These are phyloP conservation scores for Xestoiulus laeticollis DNA, from an alignment of 2,888 invertebrate species.

Conservation along the genomic window DNA sequence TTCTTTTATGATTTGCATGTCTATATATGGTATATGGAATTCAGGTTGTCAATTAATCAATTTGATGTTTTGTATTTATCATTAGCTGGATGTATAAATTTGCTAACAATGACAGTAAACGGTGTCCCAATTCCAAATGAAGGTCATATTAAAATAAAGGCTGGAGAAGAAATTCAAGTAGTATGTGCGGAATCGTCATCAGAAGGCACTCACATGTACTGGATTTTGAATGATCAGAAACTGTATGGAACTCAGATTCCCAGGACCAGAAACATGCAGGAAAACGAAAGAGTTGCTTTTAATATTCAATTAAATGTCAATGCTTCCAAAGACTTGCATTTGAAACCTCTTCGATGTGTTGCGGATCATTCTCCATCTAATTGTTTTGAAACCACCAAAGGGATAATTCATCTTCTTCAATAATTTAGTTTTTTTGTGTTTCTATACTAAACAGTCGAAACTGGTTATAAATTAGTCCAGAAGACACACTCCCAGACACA, in stretches of 20 bases:
- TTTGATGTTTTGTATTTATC: background rate
- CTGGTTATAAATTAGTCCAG: too few relatives aligned
- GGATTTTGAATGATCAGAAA: slow-evolving; percentile 14
- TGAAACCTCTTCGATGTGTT: slow-evolving; percentile 40
- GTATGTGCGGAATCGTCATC: slow-evolving; percentile 43
- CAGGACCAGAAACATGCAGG: background rate
- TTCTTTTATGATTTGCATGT: too few relatives aligned
- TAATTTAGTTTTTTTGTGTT: too few relatives aligned
- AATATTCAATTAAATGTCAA: slow-evolving; percentile 11
- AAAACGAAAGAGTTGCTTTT: background rate
- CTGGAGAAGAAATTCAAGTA: background rate
- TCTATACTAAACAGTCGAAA: too few relatives aligned
- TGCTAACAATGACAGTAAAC: slow-evolving; percentile 42
- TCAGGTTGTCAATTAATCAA: background rate
- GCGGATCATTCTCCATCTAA: slow-evolving; percentile 49
- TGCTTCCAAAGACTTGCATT: slow-evolving; percentile 39
- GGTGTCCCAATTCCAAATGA: slow-evolving; percentile 43
- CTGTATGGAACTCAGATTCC: background rate
- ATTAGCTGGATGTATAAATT: slow-evolving; percentile 39
- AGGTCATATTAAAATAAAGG: background rate
- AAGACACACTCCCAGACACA: too few relatives aligned
- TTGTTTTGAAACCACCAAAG: slow-evolving; percentile 39
- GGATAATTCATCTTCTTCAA: slow-evolving; percentile 28
- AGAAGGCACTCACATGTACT: slow-evolving; percentile 48
- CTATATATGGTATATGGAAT: background rate